Evolutionary conservation across 2,113 vertebrate species (phyloP).

Genomic region (Ameiurus melas): DNA sequence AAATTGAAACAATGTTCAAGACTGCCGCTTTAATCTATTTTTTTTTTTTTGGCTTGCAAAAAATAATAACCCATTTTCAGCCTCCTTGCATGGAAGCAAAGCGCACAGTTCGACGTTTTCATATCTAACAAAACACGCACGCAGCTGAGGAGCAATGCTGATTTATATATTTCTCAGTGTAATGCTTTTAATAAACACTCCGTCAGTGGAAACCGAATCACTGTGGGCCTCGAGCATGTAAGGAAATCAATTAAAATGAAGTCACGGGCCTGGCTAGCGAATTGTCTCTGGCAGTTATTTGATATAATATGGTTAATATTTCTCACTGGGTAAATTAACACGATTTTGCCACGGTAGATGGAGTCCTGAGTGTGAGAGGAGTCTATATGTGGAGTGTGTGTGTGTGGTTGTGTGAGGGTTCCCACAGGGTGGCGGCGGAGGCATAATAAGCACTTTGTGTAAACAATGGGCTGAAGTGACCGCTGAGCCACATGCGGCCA

Average conservation of each 20-base stretch:
- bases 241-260: slow-evolving; percentile 98
- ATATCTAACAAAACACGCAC: slow-evolving; percentile 65
- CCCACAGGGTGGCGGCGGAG: slow-evolving; percentile 30
- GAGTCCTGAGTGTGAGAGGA: slow-evolving; percentile 53
- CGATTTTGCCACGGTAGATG: slow-evolving; percentile 81
- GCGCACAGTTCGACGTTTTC: slow-evolving; percentile 30
- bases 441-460: slow-evolving; percentile 53
- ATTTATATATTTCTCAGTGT: slow-evolving; percentile 69
- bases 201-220: slow-evolving; percentile 90
- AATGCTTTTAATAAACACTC: slow-evolving; percentile 90
- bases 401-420: slow-evolving; percentile 38
- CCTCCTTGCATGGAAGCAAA: not conserved
- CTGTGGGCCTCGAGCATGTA: slow-evolving; percentile 77
- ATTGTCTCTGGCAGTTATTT: slow-evolving; percentile 96
- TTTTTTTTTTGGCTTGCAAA: not conserved
- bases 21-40: not conserved
- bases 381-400: slow-evolving; percentile 20
- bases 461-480: slow-evolving; percentile 55
- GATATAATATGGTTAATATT: slow-evolving; percentile 92
- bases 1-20: not conserved
- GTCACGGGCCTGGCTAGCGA: slow-evolving; percentile 81
- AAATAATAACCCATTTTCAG: not conserved
- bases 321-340: slow-evolving; percentile 93
- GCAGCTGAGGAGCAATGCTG: slow-evolving; percentile 73
- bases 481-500: slow-evolving; percentile 36